Base-by-base conservation (phyloP, 1,140 invertebrate species). In the Archivesica marissinica region DNA sequence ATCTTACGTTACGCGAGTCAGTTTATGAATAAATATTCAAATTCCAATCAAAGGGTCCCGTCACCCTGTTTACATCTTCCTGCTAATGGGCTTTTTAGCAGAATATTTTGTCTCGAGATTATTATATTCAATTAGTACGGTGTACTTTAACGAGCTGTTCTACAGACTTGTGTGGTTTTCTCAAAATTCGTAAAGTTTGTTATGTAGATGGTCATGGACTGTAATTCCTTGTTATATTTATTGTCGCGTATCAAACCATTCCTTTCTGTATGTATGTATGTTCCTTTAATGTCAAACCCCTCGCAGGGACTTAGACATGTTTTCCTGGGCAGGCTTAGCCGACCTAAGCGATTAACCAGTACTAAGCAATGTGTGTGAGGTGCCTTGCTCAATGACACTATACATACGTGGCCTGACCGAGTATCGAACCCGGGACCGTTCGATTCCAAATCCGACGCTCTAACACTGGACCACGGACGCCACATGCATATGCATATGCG, bases 81-180 rank as follows among this genome's bases (percentile, higher is more conserved):
- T 59, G 75, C 38, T 77, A 77, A 77, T 77, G 75, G 75, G 30
- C 17, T 59, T 77, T 77, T 52, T 28, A 28, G 35, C 23, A 23
- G 56, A 61, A 7, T 56, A n/a, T 77, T 54, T 77, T 44, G 61
- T 61, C 59, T n/a, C 35, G 30, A 77, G 68, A 72, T 72, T 72
- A 72, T 47, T 33, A 47, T 17, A 3, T 47, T 30, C 23, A 30
- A n/a, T 64, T 25, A 33, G 59, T 13, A 35, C 2, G 2, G 38
- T 64, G 59, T 35, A 64, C 38, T 41, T 44, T 39, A 70, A 25
- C 0, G n/a, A 44, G 7, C 13, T 70, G 38, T 41, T 70, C 41
- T 70, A 70, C 66, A 47, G 33, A 15, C 2, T 41, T 70, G 25
- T 44, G 39, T 44, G 38, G 28, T 70, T 70, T 70, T 66, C 38